A percentile compares a stretch with the other conserved stretches of the same genome.
Evolutionary conservation across 2,888 invertebrate species (phyloP).

Genomic region (Chironomus tentans): DNA sequence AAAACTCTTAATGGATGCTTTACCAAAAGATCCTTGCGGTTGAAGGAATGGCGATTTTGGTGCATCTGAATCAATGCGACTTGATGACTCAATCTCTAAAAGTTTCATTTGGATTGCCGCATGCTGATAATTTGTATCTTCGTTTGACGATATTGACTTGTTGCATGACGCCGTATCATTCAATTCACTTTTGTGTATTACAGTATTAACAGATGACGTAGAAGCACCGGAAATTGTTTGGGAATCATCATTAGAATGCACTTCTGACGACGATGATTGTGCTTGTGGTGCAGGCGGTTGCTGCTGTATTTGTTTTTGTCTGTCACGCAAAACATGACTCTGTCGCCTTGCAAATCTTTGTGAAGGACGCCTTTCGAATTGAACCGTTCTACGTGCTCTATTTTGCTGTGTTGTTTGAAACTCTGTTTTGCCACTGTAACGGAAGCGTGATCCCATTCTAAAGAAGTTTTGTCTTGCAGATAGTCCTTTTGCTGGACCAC

Average conservation of each 20-base stretch:
- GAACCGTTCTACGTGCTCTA: conserved; percentile 82
- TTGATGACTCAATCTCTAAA: conserved; percentile 33
- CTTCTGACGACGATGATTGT: not conserved
- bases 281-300: conserved; percentile 27
- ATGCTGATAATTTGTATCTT: conserved; percentile 43
- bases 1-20: conserved; percentile 43
- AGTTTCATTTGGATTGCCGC: conserved; percentile 36
- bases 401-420: conserved; percentile 92
- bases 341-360: conserved; percentile 91
- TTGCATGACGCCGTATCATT: conserved; percentile 33
- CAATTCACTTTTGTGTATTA: conserved; percentile 34
- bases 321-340: conserved; percentile 75
- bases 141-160: conserved; percentile 41
- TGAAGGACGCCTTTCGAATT: conserved; percentile 93
- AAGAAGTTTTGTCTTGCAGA: conserved; percentile 92
- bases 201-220: conserved; percentile 40
- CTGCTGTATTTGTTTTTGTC: conserved; percentile 51
- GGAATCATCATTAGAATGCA: conserved; percentile 16
- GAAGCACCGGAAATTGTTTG: conserved; percentile 35
- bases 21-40: conserved; percentile 41
- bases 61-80: conserved; percentile 40
- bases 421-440: conserved; percentile 87
- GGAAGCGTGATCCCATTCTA: conserved; percentile 95
- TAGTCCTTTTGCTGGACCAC: conserved; percentile 79
- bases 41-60: conserved; percentile 37